phyloP scores from a whole-genome alignment of 2,888 invertebrate species.

The Mellilla xanthometata region DNA sequence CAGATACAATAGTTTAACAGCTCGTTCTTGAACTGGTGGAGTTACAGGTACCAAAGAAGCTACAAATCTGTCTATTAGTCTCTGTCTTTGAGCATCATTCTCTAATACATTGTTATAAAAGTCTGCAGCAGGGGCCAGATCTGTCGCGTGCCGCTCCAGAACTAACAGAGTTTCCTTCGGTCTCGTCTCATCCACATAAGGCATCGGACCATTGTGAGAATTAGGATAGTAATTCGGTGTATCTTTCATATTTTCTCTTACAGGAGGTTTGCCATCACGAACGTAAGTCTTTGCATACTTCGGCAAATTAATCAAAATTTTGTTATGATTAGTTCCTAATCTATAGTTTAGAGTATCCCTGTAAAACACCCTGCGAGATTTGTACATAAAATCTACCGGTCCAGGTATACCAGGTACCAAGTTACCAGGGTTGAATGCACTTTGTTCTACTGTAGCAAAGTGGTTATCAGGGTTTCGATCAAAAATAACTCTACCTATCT shows the following conservation, averaged over 20 bases:
- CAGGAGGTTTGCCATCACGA: slow-evolving; percentile 83
- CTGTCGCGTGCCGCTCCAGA: slow-evolving; percentile 18
- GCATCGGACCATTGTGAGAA: slow-evolving; percentile 92
- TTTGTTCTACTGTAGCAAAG: slow-evolving; percentile 50
- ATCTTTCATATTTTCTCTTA: slow-evolving; percentile 89
- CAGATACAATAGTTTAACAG: slow-evolving; percentile 81
- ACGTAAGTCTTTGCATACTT: slow-evolving; percentile 48
- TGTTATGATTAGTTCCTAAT: slow-evolving; percentile 54
- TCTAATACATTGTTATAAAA: slow-evolving; percentile 87
- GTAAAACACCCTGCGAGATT: slow-evolving; percentile 50
- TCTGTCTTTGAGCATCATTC: slow-evolving; percentile 27
- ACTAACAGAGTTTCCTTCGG: slow-evolving; percentile 36
- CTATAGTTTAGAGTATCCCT: slow-evolving; percentile 57
- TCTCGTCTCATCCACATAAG: slow-evolving; percentile 71
- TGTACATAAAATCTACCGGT: slow-evolving; percentile 53
- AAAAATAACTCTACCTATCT: slow-evolving; percentile 51
- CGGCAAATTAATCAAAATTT: slow-evolving; percentile 54
- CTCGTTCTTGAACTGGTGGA: slow-evolving; percentile 24
- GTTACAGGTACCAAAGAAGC: slow-evolving; percentile 12
- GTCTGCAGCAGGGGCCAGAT: slow-evolving; percentile 81
- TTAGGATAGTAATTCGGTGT: slow-evolving; percentile 97
- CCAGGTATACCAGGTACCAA: slow-evolving; percentile 67
- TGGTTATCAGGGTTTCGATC: slow-evolving; percentile 53
- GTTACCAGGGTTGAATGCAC: slow-evolving; percentile 55
- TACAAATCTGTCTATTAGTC: slow-evolving; percentile 18